Percentiles rank a stretch among this genome's conserved stretches.
These are phyloP conservation scores for Labeo calbasu DNA, from an alignment of 2,797 vertebrate species.

Conservation along the genomic window DNA sequence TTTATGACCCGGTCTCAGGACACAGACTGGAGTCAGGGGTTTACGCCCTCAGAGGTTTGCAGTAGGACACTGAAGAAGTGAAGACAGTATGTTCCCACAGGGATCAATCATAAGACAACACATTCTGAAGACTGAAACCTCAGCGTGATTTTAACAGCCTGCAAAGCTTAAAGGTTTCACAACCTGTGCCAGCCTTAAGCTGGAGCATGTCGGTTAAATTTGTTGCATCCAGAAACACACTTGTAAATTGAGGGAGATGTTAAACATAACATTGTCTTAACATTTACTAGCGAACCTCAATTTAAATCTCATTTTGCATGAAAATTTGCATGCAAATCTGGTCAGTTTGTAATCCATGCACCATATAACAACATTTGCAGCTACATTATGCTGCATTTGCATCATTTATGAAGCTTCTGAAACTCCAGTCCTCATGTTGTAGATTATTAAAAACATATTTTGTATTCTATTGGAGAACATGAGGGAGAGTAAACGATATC, in stretches of 20 bases:
- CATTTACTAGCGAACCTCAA: neutral
- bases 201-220: constrained; percentile 23
- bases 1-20: constrained; percentile 2
- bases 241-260: constrained; percentile 12
- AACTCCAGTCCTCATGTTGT: neutral
- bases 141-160: constrained; percentile 39
- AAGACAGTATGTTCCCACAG: constrained; percentile 5
- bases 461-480: neutral
- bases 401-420: neutral
- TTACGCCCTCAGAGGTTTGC: neutral
- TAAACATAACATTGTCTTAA: neutral
- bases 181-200: constrained; percentile 15
- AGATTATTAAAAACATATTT: neutral
- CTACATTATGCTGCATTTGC: neutral
- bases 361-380: neutral
- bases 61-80: neutral
- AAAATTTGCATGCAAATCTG: neutral
- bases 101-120: constrained; percentile 10
- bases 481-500: neutral
- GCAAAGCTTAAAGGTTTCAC: constrained; percentile 26
- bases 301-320: neutral
- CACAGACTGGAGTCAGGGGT: neutral
- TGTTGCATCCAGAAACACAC: constrained; percentile 8
- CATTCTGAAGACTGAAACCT: constrained; percentile 35
- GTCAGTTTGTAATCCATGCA: neutral